Base-by-base conservation (phyloP, 2,797 vertebrate genomes). In the Xiphophorus birchmanni region DNA sequence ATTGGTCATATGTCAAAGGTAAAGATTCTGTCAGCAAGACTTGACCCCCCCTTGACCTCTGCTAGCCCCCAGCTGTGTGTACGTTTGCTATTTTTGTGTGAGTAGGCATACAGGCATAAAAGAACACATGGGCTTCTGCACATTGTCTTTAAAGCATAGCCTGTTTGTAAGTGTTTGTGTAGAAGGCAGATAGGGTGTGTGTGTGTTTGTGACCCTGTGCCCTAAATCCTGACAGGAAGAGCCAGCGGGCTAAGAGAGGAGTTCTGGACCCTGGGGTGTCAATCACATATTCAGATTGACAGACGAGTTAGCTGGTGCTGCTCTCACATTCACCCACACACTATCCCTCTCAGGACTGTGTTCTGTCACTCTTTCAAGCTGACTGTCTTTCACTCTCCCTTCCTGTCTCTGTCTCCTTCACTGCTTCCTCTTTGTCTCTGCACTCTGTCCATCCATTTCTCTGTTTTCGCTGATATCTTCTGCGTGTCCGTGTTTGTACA, bases 211-310 rank as follows among this genome's bases (percentile, higher is more conserved):
- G 92, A 90, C 91, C 93, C 81, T 81, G 32, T 88, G 90, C 89
- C 88, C 90, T 80, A 92, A 88, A 92, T 93, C 79, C 85, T 90
- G 93, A 92, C 92, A 93, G 90, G 82, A 91, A 80, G 87, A 87
- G 84, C 88, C 93, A 86, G 83, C 73, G 88, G 92, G 89, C 85
- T 85, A 82, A 84, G 84, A 87, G 81, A 82, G 82, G 86, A 84
- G 81, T 50, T 26, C 65, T 45, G 87, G 87, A 92, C 91, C 88
- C 92, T 2, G 26, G 80, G 87, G 91, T 94, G 93, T 89, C 94
- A 94, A 93, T 95, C 94, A 92, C 81, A 84, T 81, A 88, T 86
- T 80, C 58, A 74, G 92, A 94, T 88, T 94, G 93, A 95, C 92
- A 93, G 93, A 92, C 92, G 85, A 89, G 88, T 91, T 82, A 90